phyloP scores from a whole-genome alignment of 30 jellyfish, hydroid and myxozoan species.

The Aurelia aurita complex sp. Pacific region DNA sequence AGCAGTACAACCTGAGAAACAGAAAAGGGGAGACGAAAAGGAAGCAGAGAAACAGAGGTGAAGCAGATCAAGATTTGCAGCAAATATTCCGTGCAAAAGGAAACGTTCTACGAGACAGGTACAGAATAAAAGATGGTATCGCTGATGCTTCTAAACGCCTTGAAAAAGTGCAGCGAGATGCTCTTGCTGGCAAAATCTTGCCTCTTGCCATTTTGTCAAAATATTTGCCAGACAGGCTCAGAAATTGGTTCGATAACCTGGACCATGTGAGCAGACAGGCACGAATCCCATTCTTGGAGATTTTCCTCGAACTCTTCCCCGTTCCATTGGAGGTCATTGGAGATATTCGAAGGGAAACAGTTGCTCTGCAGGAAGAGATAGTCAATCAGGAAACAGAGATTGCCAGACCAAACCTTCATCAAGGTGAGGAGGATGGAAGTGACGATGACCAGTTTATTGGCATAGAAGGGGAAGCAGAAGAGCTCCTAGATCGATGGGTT shows the following conservation, averaged over 20 bases:
- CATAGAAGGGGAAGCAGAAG: constrained; percentile 85
- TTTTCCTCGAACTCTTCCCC: constrained; percentile 33
- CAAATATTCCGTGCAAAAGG: not conserved
- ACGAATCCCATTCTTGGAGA: constrained; percentile 28
- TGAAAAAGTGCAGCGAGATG: not conserved
- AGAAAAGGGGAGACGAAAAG: not conserved
- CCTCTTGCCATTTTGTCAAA: not conserved
- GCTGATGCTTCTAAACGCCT: not conserved
- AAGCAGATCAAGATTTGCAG: not conserved
- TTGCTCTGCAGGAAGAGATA: not conserved
- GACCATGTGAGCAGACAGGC: not conserved
- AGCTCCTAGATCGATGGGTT: constrained; percentile 81
- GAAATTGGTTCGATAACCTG: not conserved
- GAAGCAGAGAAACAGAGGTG: not conserved
- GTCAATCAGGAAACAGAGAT: not conserved
- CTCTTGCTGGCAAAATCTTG: not conserved
- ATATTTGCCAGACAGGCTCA: not conserved
- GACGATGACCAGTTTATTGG: constrained; percentile 33
- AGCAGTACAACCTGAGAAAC: constrained; percentile 35
- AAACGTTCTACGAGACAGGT: constrained; percentile 4
- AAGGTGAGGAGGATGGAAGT: not conserved
- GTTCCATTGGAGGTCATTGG: constrained; percentile 4
- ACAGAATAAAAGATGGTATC: not conserved
- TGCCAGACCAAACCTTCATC: not conserved
- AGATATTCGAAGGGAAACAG: not conserved